A percentile compares a stretch with the other conserved stretches of the same genome.
These are phyloP conservation scores for Zoanthus sansibaricus DNA, from an alignment of 92 coral and sea anemone genomes.

Conservation along the genomic window DNA sequence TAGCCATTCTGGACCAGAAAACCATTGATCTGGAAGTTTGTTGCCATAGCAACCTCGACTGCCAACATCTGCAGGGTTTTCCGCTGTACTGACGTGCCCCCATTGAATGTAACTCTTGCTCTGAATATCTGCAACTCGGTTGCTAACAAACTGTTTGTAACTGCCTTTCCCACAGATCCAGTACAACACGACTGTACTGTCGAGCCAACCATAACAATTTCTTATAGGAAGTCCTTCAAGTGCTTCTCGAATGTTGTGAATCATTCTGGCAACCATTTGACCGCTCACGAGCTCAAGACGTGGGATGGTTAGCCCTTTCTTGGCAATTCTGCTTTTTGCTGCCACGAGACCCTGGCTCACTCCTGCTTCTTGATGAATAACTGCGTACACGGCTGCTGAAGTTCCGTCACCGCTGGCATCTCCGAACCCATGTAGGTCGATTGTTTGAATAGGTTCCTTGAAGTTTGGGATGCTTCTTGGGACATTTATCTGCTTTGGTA, in stretches of 20 bases:
- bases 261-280: not conserved
- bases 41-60: constrained; percentile 27
- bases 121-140: constrained; percentile 28
- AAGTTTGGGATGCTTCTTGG: constrained; percentile 11
- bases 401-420: constrained; percentile 1
- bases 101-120: constrained; percentile 4
- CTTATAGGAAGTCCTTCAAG: constrained; percentile 13
- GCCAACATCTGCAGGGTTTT: constrained; percentile 28
- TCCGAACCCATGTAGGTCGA: not conserved
- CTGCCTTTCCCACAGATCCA: constrained; percentile 30
- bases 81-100: constrained; percentile 34
- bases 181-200: constrained; percentile 27
- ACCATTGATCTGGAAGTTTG: not conserved
- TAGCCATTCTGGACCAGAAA: not conserved
- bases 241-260: not conserved
- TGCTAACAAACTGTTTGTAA: constrained; percentile 26
- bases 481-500: not conserved
- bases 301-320: constrained; percentile 1
- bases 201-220: constrained; percentile 23
- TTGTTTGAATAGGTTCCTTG: not conserved
- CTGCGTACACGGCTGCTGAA: not conserved
- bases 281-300: not conserved
- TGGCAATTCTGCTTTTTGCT: not conserved
- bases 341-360: not conserved
- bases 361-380: not conserved